These are phyloP conservation scores for Dysidea cf. avara DNA, from an alignment of 37 sponge, comb jelly and placozoan genomes.

Conservation along the genomic window DNA sequence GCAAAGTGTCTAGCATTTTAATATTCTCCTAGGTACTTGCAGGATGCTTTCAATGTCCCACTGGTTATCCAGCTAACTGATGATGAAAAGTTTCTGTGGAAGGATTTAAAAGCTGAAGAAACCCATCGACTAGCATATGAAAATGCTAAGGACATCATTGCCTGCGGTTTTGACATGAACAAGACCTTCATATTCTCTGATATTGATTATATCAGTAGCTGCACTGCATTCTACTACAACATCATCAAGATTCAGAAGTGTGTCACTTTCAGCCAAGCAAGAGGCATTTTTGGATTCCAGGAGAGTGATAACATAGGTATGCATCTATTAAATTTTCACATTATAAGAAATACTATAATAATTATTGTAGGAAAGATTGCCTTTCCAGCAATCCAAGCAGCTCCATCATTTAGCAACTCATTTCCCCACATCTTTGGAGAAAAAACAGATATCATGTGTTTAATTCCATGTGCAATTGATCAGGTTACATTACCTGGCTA, in stretches of 20 bases:
- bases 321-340: neutral
- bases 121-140: constrained; percentile 71
- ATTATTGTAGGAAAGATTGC: constrained; percentile 61
- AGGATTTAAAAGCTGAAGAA: constrained; percentile 76
- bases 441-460: constrained; percentile 60
- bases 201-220: constrained; percentile 72
- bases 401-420: constrained; percentile 77
- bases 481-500: constrained; percentile 50
- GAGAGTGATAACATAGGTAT: constrained; percentile 80
- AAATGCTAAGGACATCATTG: constrained; percentile 94
- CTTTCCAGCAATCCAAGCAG: constrained; percentile 91
- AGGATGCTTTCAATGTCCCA: constrained; percentile 90
- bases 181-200: constrained; percentile 93
- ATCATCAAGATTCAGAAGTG: constrained; percentile 71
- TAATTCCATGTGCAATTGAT: constrained; percentile 95
- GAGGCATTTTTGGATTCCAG: constrained; percentile 81
- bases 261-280: constrained; percentile 87
- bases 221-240: constrained; percentile 52
- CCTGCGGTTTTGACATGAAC: constrained; percentile 85
- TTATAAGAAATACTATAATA: neutral
- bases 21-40: constrained; percentile 64
- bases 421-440: constrained; percentile 90
- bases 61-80: constrained; percentile 92
- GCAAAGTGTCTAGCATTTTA: neutral
- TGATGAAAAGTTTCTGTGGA: constrained; percentile 95